Base-by-base conservation (phyloP, 2,888 invertebrate genomes). In the Acanthosepion pharaonis region DNA sequence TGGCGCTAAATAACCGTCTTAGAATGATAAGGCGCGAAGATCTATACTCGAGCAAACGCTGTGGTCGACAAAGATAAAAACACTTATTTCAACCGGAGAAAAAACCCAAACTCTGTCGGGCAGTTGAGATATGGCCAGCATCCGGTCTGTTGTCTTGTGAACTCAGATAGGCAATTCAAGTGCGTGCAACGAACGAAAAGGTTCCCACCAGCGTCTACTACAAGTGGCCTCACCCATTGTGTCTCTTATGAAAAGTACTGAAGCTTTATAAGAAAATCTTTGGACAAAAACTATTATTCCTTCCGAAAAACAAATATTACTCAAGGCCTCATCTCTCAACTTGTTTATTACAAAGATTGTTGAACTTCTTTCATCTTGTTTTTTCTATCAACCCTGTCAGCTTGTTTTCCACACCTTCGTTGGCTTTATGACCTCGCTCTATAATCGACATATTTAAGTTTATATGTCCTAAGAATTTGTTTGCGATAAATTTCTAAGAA, bases 221-320 rank as follows among this genome's bases (percentile, higher is more conserved):
- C 78, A 78, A 78, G n/a, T 78, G n/a, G 78, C n/a, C 78, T n/a
- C 78, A 78, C 78, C 78, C n/a, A 5, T 78, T 78, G 9, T 33
- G 15, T 33, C n/a, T 78, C 78, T 78, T 78, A 78, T 78, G n/a
- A 33, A 33, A 78, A 78, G 15, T n/a, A n/a, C 11, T n/a, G 9
- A n/a, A 15, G n/a, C n/a, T 33, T 78, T 78, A 28, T 18, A 78
- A n/a, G 11, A 78, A 33, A 78, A 33, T 3, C 33, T 78, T 33
- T 9, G 15, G n/a, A 78, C 4, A n/a, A 78, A 78, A 78, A n/a
- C 18, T 78, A 78, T n/a, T n/a, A 33, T 78, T 78, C 78, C 78
- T 78, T 78, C 78, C 78, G 78, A 78, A 78, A 42, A 78, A 78
- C 78, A 78, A n/a, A 33, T n/a, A 78, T 78, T 78, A 78, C 78